Base-by-base conservation (phyloP, 2,888 invertebrate species). In the Oscheius sp. region DNA sequence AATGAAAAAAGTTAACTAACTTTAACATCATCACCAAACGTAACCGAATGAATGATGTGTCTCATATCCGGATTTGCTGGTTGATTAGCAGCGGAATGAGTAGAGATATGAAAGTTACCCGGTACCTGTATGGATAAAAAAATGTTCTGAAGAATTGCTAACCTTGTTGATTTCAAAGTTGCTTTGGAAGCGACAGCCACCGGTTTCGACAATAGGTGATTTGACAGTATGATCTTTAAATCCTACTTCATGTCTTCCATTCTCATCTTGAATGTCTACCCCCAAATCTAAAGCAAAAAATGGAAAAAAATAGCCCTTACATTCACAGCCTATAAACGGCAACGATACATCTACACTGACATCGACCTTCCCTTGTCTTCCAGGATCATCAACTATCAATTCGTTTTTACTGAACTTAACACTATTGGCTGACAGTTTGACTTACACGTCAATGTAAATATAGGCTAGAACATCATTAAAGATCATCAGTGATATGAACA, bases 61-160 rank as follows among this genome's bases (percentile, higher is more conserved):
- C 87, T 83, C 88, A 90, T 90, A 81, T 90, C 89, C n/a, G 88
- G 88, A 63, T 82, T 80, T 0, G 86, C 86, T 3, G 89, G 89
- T 77, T 90, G 90, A 9, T 79, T 66, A 14, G 82, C 71, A 1
- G 89, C 87, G 1, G 90, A 87, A 84, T 90, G 90, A 4, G 90
- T 90, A 1, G 90, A 90, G 1, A 90, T 86, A 82, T 90, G 90
- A 82, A 90, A 90, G 81, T 90, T 90, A 30, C 90, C 90, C 26
- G 89, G 89, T 20, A 89, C 88, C 88, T 88, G 74, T 4, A 69
- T 3, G 6, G n/a, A 20, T 6, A 28, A 1, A 20, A 17, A 9
- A n/a, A 17, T 1, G 17, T n/a, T 59, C 14, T 20, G 8, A 36
- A 36, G n/a, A n/a, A n/a, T n/a, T n/a, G n/a, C 12, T 8, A 22